phyloP scores from a whole-genome alignment of 2,113 vertebrate species.

The Trematomus loennbergii region DNA sequence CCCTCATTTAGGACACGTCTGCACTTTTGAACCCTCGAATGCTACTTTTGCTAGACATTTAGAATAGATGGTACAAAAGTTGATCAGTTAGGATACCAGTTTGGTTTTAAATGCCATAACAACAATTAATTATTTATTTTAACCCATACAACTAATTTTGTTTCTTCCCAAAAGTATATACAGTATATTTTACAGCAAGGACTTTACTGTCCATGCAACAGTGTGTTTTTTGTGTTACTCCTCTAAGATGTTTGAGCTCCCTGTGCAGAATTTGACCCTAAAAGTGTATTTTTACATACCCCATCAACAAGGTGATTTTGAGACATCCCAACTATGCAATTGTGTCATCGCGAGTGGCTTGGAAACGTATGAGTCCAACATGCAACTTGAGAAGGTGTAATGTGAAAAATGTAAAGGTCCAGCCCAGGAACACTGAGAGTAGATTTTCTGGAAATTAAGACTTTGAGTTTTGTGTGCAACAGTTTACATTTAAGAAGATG shows the following conservation, averaged over 20 bases:
- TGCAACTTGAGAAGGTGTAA: not conserved
- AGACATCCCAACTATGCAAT: too few species aligned
- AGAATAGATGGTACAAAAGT: not conserved
- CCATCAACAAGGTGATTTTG: too few species aligned
- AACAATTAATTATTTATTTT: not conserved
- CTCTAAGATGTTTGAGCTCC: not conserved
- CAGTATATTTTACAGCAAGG: not conserved
- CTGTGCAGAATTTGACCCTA: not conserved
- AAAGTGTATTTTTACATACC: not conserved
- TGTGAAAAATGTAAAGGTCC: not conserved
- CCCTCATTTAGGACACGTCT: slow-evolving; percentile 11
- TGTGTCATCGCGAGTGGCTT: not conserved
- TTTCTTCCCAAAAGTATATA: not conserved
- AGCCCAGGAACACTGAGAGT: not conserved
- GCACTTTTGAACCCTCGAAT: not conserved
- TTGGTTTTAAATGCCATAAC: not conserved
- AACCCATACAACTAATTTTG: not conserved
- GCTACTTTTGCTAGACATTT: not conserved
- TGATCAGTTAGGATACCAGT: not conserved
- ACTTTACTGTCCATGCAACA: not conserved
- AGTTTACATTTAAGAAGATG: not conserved
- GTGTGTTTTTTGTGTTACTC: not conserved
- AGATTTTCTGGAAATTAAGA: not conserved
- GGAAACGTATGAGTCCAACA: not conserved
- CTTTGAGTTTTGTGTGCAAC: not conserved